Conservation (phyloP, 2,113 vertebrate species). For the Urocitellus parryii region DNA sequence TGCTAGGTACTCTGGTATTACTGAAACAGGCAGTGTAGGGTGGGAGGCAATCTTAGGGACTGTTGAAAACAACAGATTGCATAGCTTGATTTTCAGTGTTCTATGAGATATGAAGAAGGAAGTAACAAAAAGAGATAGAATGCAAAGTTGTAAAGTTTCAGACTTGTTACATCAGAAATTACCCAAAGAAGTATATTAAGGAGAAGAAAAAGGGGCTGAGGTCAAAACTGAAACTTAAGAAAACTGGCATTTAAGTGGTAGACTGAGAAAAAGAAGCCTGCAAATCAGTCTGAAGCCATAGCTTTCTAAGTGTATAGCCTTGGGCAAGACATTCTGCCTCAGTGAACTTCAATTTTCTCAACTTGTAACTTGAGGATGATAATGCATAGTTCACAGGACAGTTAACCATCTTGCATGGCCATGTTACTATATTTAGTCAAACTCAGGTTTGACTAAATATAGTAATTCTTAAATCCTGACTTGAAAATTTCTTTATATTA, state of each 20-base stretch:
- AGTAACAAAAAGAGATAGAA: not conserved
- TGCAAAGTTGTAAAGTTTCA: not conserved
- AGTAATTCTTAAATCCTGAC: not conserved
- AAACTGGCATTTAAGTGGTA: not conserved
- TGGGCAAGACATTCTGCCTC: not conserved
- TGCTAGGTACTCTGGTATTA: not conserved
- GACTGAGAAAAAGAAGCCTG: not conserved
- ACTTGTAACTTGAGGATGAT: not conserved
- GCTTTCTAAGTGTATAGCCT: not conserved
- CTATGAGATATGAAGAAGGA: not conserved
- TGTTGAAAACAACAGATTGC: not conserved
- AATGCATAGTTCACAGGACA: not conserved
- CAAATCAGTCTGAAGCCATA: not conserved
- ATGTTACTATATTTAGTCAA: too few relatives aligned
- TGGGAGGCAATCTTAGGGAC: not conserved
- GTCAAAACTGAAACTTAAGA: not conserved
- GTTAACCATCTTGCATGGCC: not conserved
- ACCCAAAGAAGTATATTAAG: not conserved
- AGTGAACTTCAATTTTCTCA: constrained; percentile 5
- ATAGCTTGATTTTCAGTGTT: not conserved
- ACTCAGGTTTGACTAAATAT: not conserved
- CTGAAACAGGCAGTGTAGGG: rapidly evolving
- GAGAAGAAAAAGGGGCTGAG: not conserved
- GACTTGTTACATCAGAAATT: not conserved
- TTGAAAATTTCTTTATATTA: not conserved